Evolutionary conservation across 35 echinoderm and acorn worm species (phyloP).

Genomic region (Ophioderma brevispina): DNA sequence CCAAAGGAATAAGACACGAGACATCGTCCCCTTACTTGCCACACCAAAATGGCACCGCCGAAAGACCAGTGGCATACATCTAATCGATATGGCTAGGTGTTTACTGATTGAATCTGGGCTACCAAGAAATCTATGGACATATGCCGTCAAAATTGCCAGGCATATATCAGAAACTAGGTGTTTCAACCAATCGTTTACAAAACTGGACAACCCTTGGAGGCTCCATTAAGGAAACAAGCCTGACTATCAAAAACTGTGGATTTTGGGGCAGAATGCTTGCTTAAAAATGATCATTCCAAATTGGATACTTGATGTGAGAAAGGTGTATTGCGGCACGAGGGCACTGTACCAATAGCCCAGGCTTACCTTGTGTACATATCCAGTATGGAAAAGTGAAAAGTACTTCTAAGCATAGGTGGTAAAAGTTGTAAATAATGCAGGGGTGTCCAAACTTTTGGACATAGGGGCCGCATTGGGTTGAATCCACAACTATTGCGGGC

Average conservation of each 20-base stretch:
- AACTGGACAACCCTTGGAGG: slow-evolving; percentile 12
- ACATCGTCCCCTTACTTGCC: slow-evolving; percentile 42
- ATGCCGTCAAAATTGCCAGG: slow-evolving; percentile 14
- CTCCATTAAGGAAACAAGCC: slow-evolving; percentile 36
- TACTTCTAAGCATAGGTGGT: slow-evolving; percentile 29
- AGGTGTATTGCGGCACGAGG: slow-evolving; percentile 57
- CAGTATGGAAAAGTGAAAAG: slow-evolving; percentile 28
- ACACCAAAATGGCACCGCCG: slow-evolving; percentile 52
- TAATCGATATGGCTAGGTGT: slow-evolving; percentile 53
- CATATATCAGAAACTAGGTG: slow-evolving; percentile 33
- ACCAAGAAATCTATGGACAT: background rate
- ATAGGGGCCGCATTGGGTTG: too few species aligned
- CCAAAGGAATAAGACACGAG: slow-evolving; percentile 38
- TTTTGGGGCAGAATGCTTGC: slow-evolving; percentile 54
- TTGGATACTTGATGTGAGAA: slow-evolving; percentile 42
- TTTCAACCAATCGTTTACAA: slow-evolving; percentile 43
- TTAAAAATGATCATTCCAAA: slow-evolving; percentile 35
- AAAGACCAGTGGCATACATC: slow-evolving; percentile 40
- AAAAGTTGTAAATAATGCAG: background rate
- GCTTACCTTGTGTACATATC: slow-evolving; percentile 62
- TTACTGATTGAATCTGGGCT: slow-evolving; percentile 25
- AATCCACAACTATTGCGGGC: too few species aligned
- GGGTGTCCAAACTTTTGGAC: too few species aligned
- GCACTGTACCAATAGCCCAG: slow-evolving; percentile 43
- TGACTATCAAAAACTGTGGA: slow-evolving; percentile 26